Evolutionary conservation across 2,888 invertebrate species (phyloP).

Genomic region (Ornithoptera priamus): DNA sequence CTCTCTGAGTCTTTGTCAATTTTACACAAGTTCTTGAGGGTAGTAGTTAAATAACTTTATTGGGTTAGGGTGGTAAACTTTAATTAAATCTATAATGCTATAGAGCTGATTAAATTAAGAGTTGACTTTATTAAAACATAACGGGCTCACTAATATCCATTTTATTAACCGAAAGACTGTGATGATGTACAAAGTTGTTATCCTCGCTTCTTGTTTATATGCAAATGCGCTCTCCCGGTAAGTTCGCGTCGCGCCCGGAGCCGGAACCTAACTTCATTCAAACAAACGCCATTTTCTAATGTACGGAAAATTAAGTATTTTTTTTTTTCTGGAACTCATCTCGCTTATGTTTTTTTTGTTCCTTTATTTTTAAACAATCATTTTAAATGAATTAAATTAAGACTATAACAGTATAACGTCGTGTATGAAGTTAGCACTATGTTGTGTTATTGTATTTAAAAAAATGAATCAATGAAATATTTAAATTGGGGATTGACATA

Average conservation of each 20-base stretch:
- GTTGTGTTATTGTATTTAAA: not conserved
- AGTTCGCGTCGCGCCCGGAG: slow-evolving; percentile 25
- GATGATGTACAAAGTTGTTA: slow-evolving; percentile 46
- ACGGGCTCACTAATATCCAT: slow-evolving; percentile 24
- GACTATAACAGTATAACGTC: not conserved
- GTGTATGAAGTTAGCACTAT: not conserved
- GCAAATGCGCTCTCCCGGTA: slow-evolving; percentile 55
- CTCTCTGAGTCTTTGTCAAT: too few species aligned
- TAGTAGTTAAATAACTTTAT: too few species aligned
- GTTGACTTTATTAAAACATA: slow-evolving; percentile 11
- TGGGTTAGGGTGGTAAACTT: too few species aligned
- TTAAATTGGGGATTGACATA: too few species aligned
- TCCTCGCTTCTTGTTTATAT: slow-evolving; percentile 58
- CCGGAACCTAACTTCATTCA: slow-evolving; percentile 1
- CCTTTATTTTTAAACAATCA: slow-evolving; percentile 3
- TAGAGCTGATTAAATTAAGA: too few species aligned
- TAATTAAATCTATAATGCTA: too few species aligned
- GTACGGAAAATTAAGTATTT: not conserved
- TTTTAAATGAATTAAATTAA: not conserved
- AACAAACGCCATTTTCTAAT: slow-evolving; percentile 15
- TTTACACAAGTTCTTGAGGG: too few species aligned
- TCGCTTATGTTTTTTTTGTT: slow-evolving; percentile 3
- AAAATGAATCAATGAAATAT: too few species aligned
- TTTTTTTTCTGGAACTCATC: not conserved
- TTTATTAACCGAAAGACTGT: slow-evolving; percentile 51